Evolutionary conservation across 2,113 vertebrate species (phyloP), one percentile per base, ranked within the genome.

Genomic region (Equus przewalskii): DNA sequence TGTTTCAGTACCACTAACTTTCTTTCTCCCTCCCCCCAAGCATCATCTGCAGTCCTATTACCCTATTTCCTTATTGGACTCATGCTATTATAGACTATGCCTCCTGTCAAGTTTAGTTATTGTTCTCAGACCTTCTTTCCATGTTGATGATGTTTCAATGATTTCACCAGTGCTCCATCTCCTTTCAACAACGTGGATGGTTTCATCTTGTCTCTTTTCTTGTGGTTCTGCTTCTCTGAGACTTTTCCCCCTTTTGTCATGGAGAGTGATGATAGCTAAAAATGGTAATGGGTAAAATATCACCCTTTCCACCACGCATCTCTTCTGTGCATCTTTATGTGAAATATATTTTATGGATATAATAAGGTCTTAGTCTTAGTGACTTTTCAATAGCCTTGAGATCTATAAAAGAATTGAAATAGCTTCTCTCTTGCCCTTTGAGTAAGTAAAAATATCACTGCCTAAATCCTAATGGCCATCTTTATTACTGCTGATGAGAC

Each of bases 371-470:
- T 86, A 70, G 56, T 82, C 18, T 62, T 96, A 15, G 28, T 44
- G 51, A 84, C 79, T 90, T 94, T 93, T 96, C 62, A 78, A 56
- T 91, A 94, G 67, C 33, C 14, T 86, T 86, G 58, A 82, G 58
- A 70, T 89, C 33, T 85, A 49, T 78, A 83, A 81, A 94, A 93
- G 36, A 79, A 64, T 9, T 56, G n/a, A 93, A 94, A 85, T 78
- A 60, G 5, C 49, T 75, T 97, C 70, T 95, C 13, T 91, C 51
- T 90, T 97, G 73, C 70, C 72, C 79, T 97, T 86, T 89, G 41
- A 92, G 4, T 49, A 78, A 89, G n/a, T 76, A 54, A 95, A 96
- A 96, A 79, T 94, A 83, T 49, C 46, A 91, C 79, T 16, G 11
- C 60, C 30, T 84, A 95, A 89, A 91, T 97, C 64, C 5, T 86